Base-by-base conservation (phyloP, 2,797 vertebrate species). In the Scolopax rusticola region DNA sequence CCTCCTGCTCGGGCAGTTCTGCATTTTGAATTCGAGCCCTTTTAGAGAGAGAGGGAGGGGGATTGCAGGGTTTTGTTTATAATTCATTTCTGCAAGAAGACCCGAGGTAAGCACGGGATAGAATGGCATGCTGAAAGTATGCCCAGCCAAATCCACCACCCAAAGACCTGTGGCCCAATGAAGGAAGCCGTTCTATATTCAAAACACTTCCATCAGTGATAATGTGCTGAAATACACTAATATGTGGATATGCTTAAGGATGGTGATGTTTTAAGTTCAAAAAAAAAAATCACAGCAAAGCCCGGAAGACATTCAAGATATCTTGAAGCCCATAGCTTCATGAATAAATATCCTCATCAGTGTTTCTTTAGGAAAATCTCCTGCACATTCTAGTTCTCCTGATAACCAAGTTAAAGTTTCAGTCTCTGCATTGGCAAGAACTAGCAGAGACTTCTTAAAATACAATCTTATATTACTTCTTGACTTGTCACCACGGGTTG, bases 21-120 rank as follows among this genome's bases (percentile, higher is more conserved):
- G 15, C 4, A 0, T 15, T 53, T 50, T 12, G 28, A 75, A 8
- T 18, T 67, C 3, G n/a, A 20, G 11, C 8, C 0, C 5, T 9
- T 4, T 5, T 50, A 38, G 43, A 19, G 69, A 40, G 21, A 17
- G 32, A n/a, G 18, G 53, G 53, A 19, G 25, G 43, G 40, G 33
- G 45, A 4, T 6, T 1, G 45, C 33, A 38, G 27, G 9, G 2
- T 65, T 40, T 51, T 30, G 6, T 50, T 60, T 17, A 1, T 18
- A 41, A 14, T 15, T 43, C 18, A 12, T 43, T 76, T 71, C 47
- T 60, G n/a, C 48, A 8, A 19, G 28, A n/a, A 18, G 1, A 1
- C 15, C 38, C 10, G 4, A 21, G 19, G 38, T 61, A 48, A 75
- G 41, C 16, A 1, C 11, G 0, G 14, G 30, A 4, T 41, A n/a